phyloP scores from a whole-genome alignment of 2,888 invertebrate species.

The Xestia c-nigrum region DNA sequence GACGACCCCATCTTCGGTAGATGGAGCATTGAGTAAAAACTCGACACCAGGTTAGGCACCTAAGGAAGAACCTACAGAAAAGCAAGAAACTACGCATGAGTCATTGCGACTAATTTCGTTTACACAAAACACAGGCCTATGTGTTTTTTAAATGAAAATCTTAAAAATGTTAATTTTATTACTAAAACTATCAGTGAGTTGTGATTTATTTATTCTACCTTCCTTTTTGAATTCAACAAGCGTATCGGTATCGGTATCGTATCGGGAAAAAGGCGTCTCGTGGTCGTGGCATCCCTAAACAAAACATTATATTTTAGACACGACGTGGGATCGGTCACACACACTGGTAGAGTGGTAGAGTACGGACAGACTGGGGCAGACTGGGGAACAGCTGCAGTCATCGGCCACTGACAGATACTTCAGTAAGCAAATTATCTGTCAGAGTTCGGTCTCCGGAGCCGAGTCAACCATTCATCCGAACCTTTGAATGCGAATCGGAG shows the following conservation, averaged over 20 bases:
- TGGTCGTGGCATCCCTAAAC: no score
- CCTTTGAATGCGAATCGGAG: not conserved
- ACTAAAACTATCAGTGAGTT: no score
- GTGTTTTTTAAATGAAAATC: no score
- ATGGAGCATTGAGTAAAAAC: no score
- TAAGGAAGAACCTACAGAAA: not conserved
- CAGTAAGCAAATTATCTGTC: not conserved
- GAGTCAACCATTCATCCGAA: not conserved
- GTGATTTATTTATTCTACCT: no score
- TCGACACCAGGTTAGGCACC: no score
- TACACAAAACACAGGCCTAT: not conserved
- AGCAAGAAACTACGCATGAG: not conserved
- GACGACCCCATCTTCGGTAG: no score
- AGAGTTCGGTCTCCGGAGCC: not conserved
- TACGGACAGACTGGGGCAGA: not conserved
- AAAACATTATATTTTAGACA: not conserved
- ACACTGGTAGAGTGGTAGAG: no score
- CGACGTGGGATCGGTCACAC: not conserved
- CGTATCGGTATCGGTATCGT: no score
- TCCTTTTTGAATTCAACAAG: no score
- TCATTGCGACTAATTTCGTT: conserved; percentile 1
- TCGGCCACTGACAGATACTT: not conserved
- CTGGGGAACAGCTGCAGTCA: not conserved
- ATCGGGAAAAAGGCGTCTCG: no score
- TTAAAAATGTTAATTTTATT: no score